phyloP scores from a whole-genome alignment of 2,113 vertebrate genomes.

The Gymnorhina tibicen region DNA sequence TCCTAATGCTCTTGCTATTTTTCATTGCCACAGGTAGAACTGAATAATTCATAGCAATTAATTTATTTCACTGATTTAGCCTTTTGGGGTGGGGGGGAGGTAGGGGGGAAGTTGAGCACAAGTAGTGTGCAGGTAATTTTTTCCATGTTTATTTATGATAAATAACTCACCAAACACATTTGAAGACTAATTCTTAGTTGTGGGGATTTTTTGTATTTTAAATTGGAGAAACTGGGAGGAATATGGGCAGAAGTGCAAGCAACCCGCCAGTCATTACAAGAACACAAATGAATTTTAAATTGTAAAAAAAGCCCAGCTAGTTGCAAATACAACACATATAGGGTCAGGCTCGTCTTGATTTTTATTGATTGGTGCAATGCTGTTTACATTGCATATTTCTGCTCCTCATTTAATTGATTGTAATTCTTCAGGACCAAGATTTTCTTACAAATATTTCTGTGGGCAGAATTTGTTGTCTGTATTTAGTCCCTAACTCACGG shows the following conservation, averaged over 20 bases:
- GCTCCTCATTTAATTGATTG: neutral
- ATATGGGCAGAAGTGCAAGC: neutral
- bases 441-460: neutral
- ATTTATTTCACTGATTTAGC: constrained; percentile 68
- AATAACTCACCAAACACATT: constrained; percentile 4
- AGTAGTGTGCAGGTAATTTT: constrained; percentile 52
- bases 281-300: neutral
- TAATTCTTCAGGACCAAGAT: neutral
- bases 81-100: neutral
- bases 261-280: neutral
- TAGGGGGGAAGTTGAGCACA: neutral
- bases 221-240: neutral
- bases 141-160: constrained; percentile 6
- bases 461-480: neutral
- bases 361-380: constrained; percentile 14
- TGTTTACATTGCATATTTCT: neutral
- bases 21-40: constrained; percentile 67
- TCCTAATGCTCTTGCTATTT: constrained; percentile 62
- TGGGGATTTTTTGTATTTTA: neutral
- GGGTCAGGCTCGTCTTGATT: neutral
- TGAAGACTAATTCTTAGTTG: neutral
- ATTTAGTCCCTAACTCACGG: neutral
- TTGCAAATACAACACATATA: neutral
- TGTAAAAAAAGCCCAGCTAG: neutral
- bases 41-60: constrained; percentile 68